phyloP scores from a whole-genome alignment of 2,113 vertebrate genomes.

The Ammospiza nelsoni region DNA sequence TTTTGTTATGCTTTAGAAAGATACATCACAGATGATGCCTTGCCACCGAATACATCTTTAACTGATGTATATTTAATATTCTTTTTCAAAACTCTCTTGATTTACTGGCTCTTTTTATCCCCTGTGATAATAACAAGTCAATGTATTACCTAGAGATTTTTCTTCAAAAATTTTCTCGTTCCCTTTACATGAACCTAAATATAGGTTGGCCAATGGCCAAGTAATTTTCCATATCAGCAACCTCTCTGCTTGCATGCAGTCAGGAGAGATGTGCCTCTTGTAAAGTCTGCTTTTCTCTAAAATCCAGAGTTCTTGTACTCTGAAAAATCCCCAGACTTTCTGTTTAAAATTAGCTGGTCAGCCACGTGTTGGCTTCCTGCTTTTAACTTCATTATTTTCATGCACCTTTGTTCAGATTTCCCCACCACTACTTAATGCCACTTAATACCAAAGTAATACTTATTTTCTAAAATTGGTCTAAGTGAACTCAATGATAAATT shows the following conservation, averaged over 20 bases:
- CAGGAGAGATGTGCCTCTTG: slow-evolving; percentile 37
- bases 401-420: not conserved
- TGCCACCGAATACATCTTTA: not conserved
- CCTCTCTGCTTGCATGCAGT: slow-evolving; percentile 38
- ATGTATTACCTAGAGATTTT: slow-evolving; percentile 47
- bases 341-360: slow-evolving; percentile 47
- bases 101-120: slow-evolving; percentile 33
- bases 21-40: not conserved
- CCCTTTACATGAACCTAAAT: slow-evolving; percentile 36
- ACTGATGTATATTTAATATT: not conserved
- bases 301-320: not conserved
- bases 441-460: not conserved
- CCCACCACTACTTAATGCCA: not conserved
- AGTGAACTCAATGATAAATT: not conserved
- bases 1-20: not conserved
- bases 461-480: not conserved
- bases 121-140: slow-evolving; percentile 41
- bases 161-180: slow-evolving; percentile 39
- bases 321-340: slow-evolving; percentile 39
- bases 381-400: slow-evolving; percentile 27
- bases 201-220: slow-evolving; percentile 49
- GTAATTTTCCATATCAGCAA: slow-evolving; percentile 67
- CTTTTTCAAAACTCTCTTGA: slow-evolving; percentile 17
- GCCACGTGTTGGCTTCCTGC: not conserved
- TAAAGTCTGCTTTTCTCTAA: slow-evolving; percentile 31